phyloP scores from a whole-genome alignment of 2,797 vertebrate species.

The Dryobates pubescens region DNA sequence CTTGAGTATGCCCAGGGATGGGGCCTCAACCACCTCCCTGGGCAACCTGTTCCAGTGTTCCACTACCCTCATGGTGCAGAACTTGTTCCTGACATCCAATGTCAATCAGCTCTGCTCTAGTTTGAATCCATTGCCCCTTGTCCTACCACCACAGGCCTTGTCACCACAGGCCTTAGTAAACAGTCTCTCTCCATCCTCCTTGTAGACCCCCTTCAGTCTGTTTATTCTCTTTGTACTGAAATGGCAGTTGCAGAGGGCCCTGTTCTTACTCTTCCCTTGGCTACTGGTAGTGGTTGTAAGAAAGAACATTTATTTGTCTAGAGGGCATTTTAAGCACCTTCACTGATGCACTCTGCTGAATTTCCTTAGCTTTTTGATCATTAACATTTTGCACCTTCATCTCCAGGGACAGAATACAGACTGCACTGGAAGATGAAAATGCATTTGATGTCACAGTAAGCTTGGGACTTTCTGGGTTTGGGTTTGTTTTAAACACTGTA shows the following conservation, averaged over 20 bases:
- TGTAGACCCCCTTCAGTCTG: not conserved
- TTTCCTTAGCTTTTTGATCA: conserved; percentile 9
- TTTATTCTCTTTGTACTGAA: not conserved
- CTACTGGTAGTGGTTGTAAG: not conserved
- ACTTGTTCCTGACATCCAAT: too few species aligned
- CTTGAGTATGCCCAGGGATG: too few species aligned
- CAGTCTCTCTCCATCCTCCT: too few species aligned
- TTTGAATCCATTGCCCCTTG: too few species aligned
- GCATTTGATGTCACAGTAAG: conserved; percentile 90
- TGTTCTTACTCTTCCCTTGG: not conserved
- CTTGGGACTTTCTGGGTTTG: not conserved
- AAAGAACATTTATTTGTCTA: not conserved
- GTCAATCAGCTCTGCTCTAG: too few species aligned
- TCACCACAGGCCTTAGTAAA: too few species aligned
- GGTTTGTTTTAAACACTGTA: not conserved
- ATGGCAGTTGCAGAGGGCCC: not conserved
- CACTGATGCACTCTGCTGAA: not conserved
- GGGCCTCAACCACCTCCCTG: too few species aligned
- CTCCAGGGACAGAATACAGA: conserved; percentile 92
- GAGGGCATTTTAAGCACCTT: not conserved
- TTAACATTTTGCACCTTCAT: not conserved
- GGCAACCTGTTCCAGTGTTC: too few species aligned
- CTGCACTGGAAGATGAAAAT: conserved; percentile 90
- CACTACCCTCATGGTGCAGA: too few species aligned
- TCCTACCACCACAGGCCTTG: too few species aligned